phyloP scores from a whole-genome alignment of 1,140 invertebrate genomes.

The Cephus cinctus region DNA sequence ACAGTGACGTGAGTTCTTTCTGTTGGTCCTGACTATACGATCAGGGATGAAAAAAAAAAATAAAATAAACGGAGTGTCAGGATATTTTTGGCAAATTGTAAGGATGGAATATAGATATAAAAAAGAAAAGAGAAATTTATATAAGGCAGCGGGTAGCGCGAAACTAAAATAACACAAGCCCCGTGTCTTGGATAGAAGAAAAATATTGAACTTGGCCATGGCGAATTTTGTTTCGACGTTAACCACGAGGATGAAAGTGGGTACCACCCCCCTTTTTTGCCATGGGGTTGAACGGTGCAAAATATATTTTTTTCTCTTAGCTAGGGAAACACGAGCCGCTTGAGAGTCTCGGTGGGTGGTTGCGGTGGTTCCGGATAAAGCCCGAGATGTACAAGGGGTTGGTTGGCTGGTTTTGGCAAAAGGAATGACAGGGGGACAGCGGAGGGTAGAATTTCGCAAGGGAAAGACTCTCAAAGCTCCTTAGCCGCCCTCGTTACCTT shows the following conservation, averaged over 20 bases:
- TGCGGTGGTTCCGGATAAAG: no score
- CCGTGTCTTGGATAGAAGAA: background rate
- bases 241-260: constrained; percentile 1
- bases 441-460: no score
- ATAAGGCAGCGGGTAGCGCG: no score
- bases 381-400: no score
- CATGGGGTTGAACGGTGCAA: background rate
- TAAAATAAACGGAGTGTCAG: background rate
- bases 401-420: no score
- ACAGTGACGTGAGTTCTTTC: background rate
- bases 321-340: no score
- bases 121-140: background rate
- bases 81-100: constrained; percentile 3
- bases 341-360: no score
- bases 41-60: constrained; percentile 2
- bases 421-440: no score
- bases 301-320: constrained; percentile 3
- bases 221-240: constrained; percentile 6
- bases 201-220: constrained; percentile 2
- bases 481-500: no score
- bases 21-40: background rate
- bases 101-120: background rate
- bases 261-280: constrained; percentile 3
- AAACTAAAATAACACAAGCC: no score
- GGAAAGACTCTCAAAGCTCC: no score